Conservation (phyloP, 2,797 vertebrate genomes). For the Pseudochirops cupreus region DNA sequence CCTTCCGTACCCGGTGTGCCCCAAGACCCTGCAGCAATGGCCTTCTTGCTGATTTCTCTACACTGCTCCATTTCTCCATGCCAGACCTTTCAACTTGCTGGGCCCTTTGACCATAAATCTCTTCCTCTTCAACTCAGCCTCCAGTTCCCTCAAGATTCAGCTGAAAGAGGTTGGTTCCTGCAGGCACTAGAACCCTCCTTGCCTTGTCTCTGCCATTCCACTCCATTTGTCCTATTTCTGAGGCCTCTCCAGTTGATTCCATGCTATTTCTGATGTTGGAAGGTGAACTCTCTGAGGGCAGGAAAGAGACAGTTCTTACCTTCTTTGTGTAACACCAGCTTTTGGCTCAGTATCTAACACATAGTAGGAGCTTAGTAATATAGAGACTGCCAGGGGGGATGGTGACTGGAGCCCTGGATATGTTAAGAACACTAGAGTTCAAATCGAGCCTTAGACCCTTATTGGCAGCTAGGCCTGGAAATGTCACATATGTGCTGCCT, state of each 20-base stretch:
- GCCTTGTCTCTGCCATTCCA: not conserved
- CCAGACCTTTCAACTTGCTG: not conserved
- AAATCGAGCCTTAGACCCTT: not conserved
- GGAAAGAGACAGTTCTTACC: not conserved
- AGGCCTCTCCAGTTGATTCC: accelerated
- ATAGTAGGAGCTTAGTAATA: not conserved
- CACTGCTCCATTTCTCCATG: too few relatives aligned
- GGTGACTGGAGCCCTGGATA: not conserved
- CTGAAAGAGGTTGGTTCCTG: not conserved
- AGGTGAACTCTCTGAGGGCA: too few relatives aligned
- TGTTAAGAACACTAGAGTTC: not conserved
- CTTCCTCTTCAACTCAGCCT: not conserved
- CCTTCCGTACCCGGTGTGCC: not conserved
- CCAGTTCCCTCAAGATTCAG: not conserved
- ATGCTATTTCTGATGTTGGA: not conserved
- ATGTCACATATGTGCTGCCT: not conserved
- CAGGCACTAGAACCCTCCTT: accelerated
- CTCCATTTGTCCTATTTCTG: not conserved
- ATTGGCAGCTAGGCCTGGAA: not conserved
- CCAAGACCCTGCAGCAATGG: too few relatives aligned
- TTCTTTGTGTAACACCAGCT: not conserved
- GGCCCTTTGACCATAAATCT: not conserved
- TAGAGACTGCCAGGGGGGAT: too few relatives aligned
- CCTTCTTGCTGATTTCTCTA: too few relatives aligned
- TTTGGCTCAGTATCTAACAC: not conserved